Base-by-base conservation (phyloP, 2,888 invertebrate genomes). In the Brachylomia viminalis region DNA sequence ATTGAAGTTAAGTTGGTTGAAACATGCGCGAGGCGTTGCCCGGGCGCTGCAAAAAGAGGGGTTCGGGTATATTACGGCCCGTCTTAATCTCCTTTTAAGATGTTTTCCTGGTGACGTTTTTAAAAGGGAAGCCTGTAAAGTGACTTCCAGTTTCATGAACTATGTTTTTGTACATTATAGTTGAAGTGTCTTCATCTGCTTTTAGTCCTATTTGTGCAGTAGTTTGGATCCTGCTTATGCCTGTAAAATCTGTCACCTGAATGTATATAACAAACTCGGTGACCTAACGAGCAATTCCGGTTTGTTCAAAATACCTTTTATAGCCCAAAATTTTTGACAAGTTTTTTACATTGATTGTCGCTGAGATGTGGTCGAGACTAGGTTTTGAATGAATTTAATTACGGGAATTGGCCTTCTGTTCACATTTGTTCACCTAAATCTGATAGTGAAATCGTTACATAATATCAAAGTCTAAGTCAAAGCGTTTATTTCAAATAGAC, bases 1-100 rank as follows among this genome's bases (percentile, higher is more conserved):
- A 88, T 86, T 88, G 88, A 84, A 87, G 83, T 80, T 69, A 79
- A 83, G 80, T 84, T 79, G 73, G 80, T 84, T 76, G 79, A 83
- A 86, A 87, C 85, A 86, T 80, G 82, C 84, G 85, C 76, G 75
- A 64, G 84, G 71, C 72, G 72, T 62, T 80, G 71, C 68, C 64
- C 30, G 45, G 33, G 56, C 15, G 64, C 59, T 71, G 73, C 61
- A 80, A 80, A 84, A 84, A 76, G 68, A 54, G 70, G 62, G 66
- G 72, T 30, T 72, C 38, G 20, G 67, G 47, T 72, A 42, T 74
- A 71, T 65, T 78, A 52, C 30, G 71, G 45, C 1, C 2, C 64
- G 52, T 72, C 76, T 76, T 77, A 80, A 84, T 74, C 68, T 80
- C 69, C 61, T 23, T 73, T 68, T 65, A 33, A 72, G 52, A 47